These are phyloP conservation scores for Vultur gryphus DNA, from an alignment of 2,797 vertebrate species.

Conservation along the genomic window DNA sequence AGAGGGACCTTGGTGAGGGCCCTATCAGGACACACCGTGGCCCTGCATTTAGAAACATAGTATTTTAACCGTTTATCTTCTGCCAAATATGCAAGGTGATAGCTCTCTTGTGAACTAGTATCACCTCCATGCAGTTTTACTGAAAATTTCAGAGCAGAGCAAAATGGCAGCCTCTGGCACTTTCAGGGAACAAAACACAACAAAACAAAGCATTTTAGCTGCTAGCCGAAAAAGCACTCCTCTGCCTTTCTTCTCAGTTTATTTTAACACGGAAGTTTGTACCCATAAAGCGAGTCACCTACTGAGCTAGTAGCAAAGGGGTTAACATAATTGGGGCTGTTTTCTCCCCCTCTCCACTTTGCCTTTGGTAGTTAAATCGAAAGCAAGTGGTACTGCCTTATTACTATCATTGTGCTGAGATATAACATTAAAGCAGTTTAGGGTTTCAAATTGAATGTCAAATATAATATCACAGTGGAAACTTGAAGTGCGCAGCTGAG, in stretches of 20 bases:
- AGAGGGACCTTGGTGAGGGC: not conserved
- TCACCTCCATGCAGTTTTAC: not conserved
- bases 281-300: not conserved
- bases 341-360: not conserved
- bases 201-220: not conserved
- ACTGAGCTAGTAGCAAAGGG: not conserved
- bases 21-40: not conserved
- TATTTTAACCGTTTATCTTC: not conserved
- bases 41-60: not conserved
- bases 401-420: slow-evolving; percentile 66
- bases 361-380: slow-evolving; percentile 58
- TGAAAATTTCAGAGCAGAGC: not conserved
- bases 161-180: not conserved
- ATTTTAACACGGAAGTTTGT: not conserved
- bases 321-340: slow-evolving; percentile 48
- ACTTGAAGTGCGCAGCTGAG: slow-evolving; percentile 48
- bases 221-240: not conserved
- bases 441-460: slow-evolving; percentile 72
- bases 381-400: slow-evolving; percentile 54
- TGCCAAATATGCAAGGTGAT: not conserved
- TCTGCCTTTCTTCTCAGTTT: not conserved
- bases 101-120: not conserved
- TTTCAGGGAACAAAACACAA: not conserved
- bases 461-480: slow-evolving; percentile 66
- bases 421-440: slow-evolving; percentile 68